Conservation (phyloP, 2,797 vertebrate species). For the Rhabdophis nuchalis region DNA sequence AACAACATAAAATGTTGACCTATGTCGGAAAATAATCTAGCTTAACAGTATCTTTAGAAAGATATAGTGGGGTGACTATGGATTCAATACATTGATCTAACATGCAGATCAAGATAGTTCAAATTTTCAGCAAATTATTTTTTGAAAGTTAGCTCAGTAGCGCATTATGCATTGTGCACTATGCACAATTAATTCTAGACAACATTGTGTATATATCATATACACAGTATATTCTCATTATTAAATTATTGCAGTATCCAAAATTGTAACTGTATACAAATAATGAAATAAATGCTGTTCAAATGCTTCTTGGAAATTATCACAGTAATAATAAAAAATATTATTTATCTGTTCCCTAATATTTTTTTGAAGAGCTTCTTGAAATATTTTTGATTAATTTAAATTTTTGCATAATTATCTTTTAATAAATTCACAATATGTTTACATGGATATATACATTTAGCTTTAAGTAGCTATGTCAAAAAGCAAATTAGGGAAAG, state of each 20-base stretch:
- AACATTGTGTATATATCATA: neutral
- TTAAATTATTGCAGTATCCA: conserved; percentile 1
- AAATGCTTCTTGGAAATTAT: conserved; percentile 58
- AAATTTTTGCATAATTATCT: conserved; percentile 1
- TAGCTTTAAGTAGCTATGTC: conserved; percentile 29
- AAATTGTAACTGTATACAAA: conserved; percentile 37
- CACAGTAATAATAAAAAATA: conserved; percentile 46
- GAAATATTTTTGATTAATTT: conserved; percentile 40
- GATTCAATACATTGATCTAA: neutral
- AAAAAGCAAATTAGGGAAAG: conserved; percentile 41
- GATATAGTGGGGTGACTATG: neutral
- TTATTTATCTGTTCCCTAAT: conserved; percentile 52
- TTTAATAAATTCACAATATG: conserved; percentile 15
- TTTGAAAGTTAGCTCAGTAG: neutral
- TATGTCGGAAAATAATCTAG: conserved; percentile 52
- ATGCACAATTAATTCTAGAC: neutral
- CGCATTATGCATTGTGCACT: neutral
- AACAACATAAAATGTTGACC: conserved; percentile 53
- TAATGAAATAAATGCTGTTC: conserved; percentile 52
- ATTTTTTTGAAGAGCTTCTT: conserved; percentile 32
- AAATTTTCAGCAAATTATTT: neutral
- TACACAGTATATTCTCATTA: neutral
- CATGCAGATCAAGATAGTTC: neutral
- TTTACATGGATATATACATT: neutral
- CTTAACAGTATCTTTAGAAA: conserved; percentile 27